Conservation (phyloP, 2,797 vertebrate genomes). For the Sebastes trivittatus region DNA sequence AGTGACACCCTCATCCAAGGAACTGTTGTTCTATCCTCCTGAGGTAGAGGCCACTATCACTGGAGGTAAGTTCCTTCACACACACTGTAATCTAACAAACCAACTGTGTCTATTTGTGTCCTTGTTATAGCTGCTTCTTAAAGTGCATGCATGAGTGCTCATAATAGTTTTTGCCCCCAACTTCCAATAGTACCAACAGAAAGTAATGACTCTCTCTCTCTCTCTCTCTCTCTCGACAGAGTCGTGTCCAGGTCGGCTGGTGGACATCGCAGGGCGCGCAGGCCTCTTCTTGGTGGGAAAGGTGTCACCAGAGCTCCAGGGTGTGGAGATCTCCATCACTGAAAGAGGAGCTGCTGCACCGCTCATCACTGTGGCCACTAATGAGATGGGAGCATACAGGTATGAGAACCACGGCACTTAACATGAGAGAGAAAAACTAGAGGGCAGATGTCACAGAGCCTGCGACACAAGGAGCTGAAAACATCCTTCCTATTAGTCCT, state of each 20-base stretch:
- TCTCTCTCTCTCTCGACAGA: conserved; percentile 75
- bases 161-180: neutral
- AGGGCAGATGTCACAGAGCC: neutral
- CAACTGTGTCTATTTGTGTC: neutral
- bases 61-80: conserved; percentile 84
- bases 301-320: conserved; percentile 91
- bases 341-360: conserved; percentile 86
- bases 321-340: conserved; percentile 93
- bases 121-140: neutral
- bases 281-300: conserved; percentile 93
- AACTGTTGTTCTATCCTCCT: conserved; percentile 95
- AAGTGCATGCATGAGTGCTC: neutral
- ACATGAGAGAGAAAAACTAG: neutral
- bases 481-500: neutral
- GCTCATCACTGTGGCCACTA: conserved; percentile 91
- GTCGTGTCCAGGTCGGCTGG: conserved; percentile 93
- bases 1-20: conserved; percentile 94
- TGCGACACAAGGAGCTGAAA: neutral
- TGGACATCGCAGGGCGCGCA: conserved; percentile 92
- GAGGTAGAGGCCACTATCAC: conserved; percentile 93
- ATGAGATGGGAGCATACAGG: conserved; percentile 93
- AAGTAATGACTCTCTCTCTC: neutral
- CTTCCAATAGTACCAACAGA: neutral
- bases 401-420: conserved; percentile 52
- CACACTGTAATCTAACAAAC: neutral